Percentiles rank a stretch among this genome's conserved stretches.
These are phyloP conservation scores for Sander vitreus DNA, from an alignment of 2,113 vertebrate species.

Conservation along the genomic window DNA sequence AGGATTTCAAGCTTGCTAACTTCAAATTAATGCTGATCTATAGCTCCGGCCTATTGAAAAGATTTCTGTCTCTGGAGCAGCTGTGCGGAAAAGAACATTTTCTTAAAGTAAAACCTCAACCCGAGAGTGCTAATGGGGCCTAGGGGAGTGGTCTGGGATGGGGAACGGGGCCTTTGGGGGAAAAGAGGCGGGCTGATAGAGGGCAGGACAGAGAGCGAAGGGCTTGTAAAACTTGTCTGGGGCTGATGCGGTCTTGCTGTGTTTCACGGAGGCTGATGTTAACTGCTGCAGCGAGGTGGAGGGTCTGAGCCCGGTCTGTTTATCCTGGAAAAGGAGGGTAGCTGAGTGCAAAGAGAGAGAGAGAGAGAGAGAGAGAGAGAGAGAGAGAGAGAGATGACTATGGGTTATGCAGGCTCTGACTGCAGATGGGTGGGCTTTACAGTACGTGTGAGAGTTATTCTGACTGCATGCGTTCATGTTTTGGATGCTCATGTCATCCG, in stretches of 20 bases:
- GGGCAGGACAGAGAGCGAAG: slow-evolving; percentile 36
- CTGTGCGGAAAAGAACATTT: slow-evolving; percentile 40
- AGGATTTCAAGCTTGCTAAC: slow-evolving; percentile 16
- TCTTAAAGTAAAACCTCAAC: slow-evolving; percentile 56
- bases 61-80: slow-evolving; percentile 46
- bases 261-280: slow-evolving; percentile 75
- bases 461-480: background rate
- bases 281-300: slow-evolving; percentile 73
- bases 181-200: slow-evolving; percentile 28
- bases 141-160: slow-evolving; percentile 47
- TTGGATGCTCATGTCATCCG: slow-evolving; percentile 20
- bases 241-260: slow-evolving; percentile 57
- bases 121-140: slow-evolving; percentile 55
- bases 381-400: slow-evolving; percentile 15
- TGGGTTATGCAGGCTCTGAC: slow-evolving; percentile 36
- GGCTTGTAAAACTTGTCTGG: slow-evolving; percentile 71
- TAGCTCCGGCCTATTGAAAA: slow-evolving; percentile 5
- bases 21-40: slow-evolving; percentile 31
- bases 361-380: slow-evolving; percentile 11
- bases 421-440: slow-evolving; percentile 66
- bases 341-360: slow-evolving; percentile 22
- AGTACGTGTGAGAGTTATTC: slow-evolving; percentile 36
- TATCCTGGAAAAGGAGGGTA: slow-evolving; percentile 60
- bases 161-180: slow-evolving; percentile 39
- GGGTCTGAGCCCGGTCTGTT: slow-evolving; percentile 68